Evolutionary conservation across 2,113 vertebrate species (phyloP).

Genomic region (Orcinus orca): DNA sequence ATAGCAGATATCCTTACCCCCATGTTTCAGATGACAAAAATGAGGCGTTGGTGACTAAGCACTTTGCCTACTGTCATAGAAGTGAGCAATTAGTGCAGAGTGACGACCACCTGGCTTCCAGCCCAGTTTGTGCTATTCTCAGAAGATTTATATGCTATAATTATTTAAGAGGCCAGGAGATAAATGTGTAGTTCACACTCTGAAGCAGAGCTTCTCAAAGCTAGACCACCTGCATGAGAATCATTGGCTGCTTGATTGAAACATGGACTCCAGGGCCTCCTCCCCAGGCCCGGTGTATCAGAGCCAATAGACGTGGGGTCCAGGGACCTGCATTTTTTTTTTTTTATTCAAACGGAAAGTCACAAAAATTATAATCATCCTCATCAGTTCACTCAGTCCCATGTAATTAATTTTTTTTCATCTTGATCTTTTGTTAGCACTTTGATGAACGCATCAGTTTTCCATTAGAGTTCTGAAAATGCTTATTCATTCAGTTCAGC

Average conservation of each 20-base stretch:
- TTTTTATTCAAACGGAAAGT: too few species aligned
- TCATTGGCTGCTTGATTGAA: background rate
- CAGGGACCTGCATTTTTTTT: background rate
- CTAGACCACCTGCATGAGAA: background rate
- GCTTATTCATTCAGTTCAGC: too few species aligned
- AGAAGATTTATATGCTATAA: background rate
- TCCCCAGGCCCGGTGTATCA: fast-evolving
- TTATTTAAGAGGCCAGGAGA: conserved; percentile 41
- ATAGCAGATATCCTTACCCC: background rate
- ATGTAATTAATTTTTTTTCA: too few species aligned
- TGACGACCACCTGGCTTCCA: conserved; percentile 28
- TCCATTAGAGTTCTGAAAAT: too few species aligned
- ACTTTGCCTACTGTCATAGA: background rate
- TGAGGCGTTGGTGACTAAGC: background rate
- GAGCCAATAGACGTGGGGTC: background rate
- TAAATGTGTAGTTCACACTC: background rate
- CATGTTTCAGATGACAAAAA: background rate
- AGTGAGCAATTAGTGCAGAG: background rate
- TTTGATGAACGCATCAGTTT: too few species aligned
- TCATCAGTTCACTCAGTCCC: too few species aligned
- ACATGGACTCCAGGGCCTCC: background rate
- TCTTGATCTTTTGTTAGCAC: too few species aligned
- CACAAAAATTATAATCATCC: too few species aligned
- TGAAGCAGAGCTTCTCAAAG: background rate
- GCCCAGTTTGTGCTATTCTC: background rate